Conservation (phyloP, 2,113 vertebrate species). For the Pterocles orientalis region DNA sequence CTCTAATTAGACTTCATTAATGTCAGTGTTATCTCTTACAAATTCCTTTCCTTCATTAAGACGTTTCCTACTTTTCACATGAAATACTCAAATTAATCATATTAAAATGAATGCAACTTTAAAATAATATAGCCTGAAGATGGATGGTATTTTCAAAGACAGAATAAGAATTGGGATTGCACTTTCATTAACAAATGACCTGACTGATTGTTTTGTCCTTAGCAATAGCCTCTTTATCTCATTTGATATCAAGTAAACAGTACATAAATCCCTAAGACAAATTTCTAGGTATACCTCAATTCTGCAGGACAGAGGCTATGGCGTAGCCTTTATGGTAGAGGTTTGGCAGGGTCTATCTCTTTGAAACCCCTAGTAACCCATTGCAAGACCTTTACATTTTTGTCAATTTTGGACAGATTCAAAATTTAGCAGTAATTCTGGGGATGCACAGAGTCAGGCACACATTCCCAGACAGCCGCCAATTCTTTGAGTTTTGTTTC, state of each 20-base stretch:
- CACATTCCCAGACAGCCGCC: neutral
- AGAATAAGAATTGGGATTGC: neutral
- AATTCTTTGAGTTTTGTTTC: neutral
- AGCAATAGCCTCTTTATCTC: neutral
- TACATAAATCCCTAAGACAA: neutral
- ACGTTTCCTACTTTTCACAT: neutral
- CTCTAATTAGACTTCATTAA: slow-evolving; percentile 60
- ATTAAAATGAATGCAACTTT: neutral
- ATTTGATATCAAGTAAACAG: neutral
- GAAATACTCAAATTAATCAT: slow-evolving; percentile 19
- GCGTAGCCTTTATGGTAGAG: neutral
- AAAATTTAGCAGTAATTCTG: neutral
- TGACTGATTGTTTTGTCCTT: neutral
- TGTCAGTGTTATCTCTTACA: slow-evolving; percentile 38
- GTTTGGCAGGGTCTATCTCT: neutral
- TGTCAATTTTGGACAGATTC: neutral
- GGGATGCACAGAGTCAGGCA: neutral
- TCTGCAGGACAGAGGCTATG: neutral
- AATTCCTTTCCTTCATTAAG: slow-evolving; percentile 32
- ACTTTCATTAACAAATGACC: neutral
- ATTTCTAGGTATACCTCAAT: rapidly evolving
- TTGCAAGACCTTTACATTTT: neutral
- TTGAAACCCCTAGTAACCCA: neutral
- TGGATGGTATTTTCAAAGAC: neutral
- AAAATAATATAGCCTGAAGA: neutral